Evolutionary conservation across 35 echinoderm and acorn worm genomes (phyloP), one percentile per base, ranked within the genome.

Genomic region (Eucidaris tribuloides): DNA sequence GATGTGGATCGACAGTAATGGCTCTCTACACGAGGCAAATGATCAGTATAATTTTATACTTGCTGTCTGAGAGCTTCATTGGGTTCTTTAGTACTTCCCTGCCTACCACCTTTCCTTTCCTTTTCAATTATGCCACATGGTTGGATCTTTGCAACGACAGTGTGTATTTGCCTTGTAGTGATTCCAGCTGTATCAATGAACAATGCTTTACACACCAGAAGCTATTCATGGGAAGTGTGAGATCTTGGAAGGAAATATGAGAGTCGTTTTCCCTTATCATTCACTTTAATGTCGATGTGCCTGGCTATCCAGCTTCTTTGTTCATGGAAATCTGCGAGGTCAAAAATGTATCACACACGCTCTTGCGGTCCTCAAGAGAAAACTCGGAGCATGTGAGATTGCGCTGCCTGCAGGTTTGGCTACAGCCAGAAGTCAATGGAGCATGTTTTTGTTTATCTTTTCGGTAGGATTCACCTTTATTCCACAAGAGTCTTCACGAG

Each of bases 161-260:
- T 84, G 45, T 63, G 62, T 24, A 84, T 42, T 39, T 71, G 61
- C 29, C 65, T 40, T 32, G 40, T 41, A 3, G 82, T 42, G 44
- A 84, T 66, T 31, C 82, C 82, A 84, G 72, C 18, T 14, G 82
- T 84, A 56, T 19, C 34, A 5, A 65, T 76, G 38, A 84, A 74
- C 64, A 84, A 46, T 15, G 35, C 0, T n/a, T 62, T 63, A 56
- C 82, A 84, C 42, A 76, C 82, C 17, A 37, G 33, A 24, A 25
- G 61, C 38, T 45, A 9, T n/a, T 74, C 22, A 68, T n/a, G 33
- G 5, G 22, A 17, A 14, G 43, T 43, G 46, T 17, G 7, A 61
- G 58, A 11, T 32, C 19, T 6, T 34, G 82, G 82, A 18, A 84
- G 32, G 18, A 43, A 84, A 18, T 84, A 84, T 4, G 43, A 71